phyloP scores from a whole-genome alignment of 2,888 invertebrate genomes.

The Adineta ricciae region DNA sequence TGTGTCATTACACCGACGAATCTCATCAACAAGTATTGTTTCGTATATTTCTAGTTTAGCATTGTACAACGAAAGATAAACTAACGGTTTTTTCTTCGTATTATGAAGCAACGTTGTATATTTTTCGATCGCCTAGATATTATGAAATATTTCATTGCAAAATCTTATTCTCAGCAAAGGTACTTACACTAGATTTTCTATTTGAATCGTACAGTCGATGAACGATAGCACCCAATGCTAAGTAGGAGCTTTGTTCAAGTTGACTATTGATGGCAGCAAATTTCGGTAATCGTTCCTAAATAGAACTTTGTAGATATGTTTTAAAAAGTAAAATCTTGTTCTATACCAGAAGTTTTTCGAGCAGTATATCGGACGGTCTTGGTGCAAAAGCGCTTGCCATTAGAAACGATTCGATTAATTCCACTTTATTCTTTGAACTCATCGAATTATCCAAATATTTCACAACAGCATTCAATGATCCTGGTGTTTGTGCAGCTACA shows the following conservation, averaged over 20 bases:
- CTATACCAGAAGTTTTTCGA: neutral
- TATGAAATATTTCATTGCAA: no score
- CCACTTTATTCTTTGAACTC: neutral
- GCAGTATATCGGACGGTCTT: neutral
- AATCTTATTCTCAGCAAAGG: no score
- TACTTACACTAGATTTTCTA: neutral
- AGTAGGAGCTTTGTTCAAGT: neutral
- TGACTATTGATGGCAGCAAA: neutral
- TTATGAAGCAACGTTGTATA: conserved; percentile 6
- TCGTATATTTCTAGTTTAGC: neutral
- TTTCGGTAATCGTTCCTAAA: neutral
- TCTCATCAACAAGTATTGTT: neutral
- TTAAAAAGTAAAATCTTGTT: neutral
- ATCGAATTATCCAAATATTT: neutral
- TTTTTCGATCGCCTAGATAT: neutral
- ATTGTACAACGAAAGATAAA: conserved; percentile 15
- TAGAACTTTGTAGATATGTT: neutral
- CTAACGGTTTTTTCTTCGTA: neutral
- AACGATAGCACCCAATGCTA: conserved; percentile 2
- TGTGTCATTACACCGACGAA: neutral
- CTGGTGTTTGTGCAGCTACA: neutral
- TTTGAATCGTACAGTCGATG: neutral
- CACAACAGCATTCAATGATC: neutral
- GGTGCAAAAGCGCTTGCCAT: neutral
- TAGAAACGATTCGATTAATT: neutral